Conservation (phyloP, 2,113 vertebrate genomes). For the Paradisaea rubra region DNA sequence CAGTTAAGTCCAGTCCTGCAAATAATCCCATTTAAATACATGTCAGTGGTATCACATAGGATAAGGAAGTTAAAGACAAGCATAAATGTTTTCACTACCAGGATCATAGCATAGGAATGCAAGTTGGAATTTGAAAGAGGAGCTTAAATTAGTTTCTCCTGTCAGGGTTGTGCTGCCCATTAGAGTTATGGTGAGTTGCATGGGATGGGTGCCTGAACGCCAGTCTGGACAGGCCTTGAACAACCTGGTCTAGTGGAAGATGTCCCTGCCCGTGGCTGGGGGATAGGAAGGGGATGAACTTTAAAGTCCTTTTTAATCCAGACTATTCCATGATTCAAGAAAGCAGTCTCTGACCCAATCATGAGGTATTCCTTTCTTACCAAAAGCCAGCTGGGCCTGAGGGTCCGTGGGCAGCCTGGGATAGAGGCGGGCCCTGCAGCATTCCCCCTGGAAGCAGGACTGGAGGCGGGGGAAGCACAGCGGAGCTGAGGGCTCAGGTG, state of each 20-base stretch:
- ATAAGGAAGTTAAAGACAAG: background rate
- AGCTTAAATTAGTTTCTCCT: background rate
- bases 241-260: too few relatives aligned
- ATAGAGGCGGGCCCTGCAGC: fast-evolving
- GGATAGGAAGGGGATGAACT: background rate
- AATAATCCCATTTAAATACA: background rate
- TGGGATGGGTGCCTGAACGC: fast-evolving
- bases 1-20: background rate
- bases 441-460: fast-evolving
- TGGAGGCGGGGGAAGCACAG: background rate
- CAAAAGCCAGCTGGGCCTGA: background rate
- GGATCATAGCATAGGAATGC: background rate
- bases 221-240: background rate
- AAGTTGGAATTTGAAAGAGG: background rate
- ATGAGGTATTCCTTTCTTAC: background rate
- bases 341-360: background rate
- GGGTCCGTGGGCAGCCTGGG: fast-evolving
- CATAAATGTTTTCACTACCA: background rate
- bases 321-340: background rate
- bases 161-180: background rate
- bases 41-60: background rate
- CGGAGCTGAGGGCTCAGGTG: background rate
- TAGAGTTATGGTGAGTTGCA: fast-evolving
- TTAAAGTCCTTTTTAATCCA: background rate
- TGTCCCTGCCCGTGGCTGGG: background rate